Conservation (phyloP, 2,113 vertebrate species). For the Thamnaconus septentrionalis region DNA sequence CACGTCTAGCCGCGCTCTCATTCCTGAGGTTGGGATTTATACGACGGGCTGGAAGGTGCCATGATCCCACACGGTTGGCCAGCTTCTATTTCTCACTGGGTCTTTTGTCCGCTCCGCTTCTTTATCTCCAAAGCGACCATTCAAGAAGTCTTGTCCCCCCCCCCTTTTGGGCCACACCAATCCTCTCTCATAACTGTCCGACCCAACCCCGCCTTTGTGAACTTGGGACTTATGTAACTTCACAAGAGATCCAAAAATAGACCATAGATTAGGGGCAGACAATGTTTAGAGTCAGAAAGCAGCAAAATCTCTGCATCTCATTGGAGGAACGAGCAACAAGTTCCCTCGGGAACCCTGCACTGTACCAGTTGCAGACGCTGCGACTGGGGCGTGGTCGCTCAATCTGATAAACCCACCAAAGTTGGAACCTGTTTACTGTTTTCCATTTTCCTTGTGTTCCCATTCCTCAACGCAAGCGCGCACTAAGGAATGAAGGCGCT, state of each 20-base stretch:
- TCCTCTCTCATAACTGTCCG: constrained; percentile 31
- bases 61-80: constrained; percentile 27
- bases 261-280: constrained; percentile 35
- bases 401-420: constrained; percentile 11
- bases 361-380: neutral
- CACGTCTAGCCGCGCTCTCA: constrained; percentile 53
- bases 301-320: constrained; percentile 30
- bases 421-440: constrained; percentile 24
- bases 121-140: constrained; percentile 40
- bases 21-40: constrained; percentile 56
- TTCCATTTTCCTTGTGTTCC: constrained; percentile 28
- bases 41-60: constrained; percentile 33
- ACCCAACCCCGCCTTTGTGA: constrained; percentile 54
- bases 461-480: constrained; percentile 20
- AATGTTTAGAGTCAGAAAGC: constrained; percentile 51
- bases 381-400: constrained; percentile 7
- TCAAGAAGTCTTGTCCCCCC: constrained; percentile 41
- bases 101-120: constrained; percentile 47
- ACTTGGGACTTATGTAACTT: constrained; percentile 62
- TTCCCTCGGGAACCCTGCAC: constrained; percentile 33
- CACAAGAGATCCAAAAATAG: constrained; percentile 59
- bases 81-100: constrained; percentile 42
- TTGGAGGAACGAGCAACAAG: constrained; percentile 15
- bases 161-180: constrained; percentile 22
- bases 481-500: neutral